These are phyloP conservation scores for Leucoraja erinaceus DNA, from an alignment of 2,113 vertebrate species.

Conservation along the genomic window DNA sequence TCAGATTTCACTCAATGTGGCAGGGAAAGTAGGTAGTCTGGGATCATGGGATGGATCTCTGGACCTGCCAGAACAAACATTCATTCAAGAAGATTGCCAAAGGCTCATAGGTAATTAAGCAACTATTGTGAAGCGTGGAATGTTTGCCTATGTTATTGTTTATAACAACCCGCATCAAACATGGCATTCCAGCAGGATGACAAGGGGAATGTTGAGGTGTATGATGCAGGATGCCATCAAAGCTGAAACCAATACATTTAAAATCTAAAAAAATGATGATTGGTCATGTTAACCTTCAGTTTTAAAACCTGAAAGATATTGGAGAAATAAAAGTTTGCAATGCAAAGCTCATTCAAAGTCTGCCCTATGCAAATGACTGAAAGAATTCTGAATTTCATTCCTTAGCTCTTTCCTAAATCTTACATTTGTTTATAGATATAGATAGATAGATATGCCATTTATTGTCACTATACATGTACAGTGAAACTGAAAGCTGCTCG, in stretches of 20 bases:
- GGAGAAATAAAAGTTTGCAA: not conserved
- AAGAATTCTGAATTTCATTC: not conserved
- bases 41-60: conserved; percentile 88
- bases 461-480: no score
- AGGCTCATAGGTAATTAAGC: conserved; percentile 70
- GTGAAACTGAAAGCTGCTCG: no score
- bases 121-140: not conserved
- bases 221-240: not conserved
- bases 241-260: not conserved
- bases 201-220: not conserved
- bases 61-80: conserved; percentile 82
- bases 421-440: no score
- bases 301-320: not conserved
- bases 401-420: not conserved
- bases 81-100: conserved; percentile 79
- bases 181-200: not conserved
- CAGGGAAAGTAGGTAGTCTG: conserved; percentile 93
- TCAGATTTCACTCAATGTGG: conserved; percentile 91
- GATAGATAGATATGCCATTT: no score
- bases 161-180: not conserved
- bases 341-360: not conserved
- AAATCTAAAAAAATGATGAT: not conserved
- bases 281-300: not conserved
- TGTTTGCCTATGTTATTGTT: not conserved
- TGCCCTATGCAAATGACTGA: not conserved